phyloP scores from a whole-genome alignment of 2,797 vertebrate genomes.

The Heteromormyrus szaboi region DNA sequence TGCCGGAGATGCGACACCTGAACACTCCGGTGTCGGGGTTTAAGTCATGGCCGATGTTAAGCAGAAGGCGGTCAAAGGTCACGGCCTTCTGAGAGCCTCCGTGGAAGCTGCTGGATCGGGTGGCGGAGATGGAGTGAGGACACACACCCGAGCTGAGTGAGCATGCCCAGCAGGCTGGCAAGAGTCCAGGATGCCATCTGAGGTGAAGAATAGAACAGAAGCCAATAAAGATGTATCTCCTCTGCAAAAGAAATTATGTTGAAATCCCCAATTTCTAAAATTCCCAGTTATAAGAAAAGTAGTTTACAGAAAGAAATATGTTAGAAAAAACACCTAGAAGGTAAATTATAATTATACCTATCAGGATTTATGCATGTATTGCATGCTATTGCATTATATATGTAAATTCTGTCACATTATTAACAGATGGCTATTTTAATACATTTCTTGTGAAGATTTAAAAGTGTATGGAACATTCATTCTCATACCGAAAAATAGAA shows the following conservation, averaged over 20 bases:
- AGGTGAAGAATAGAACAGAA: constrained; percentile 7
- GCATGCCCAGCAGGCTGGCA: constrained; percentile 40
- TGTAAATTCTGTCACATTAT: neutral
- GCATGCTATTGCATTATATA: neutral
- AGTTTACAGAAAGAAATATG: neutral
- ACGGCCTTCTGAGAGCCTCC: constrained; percentile 58
- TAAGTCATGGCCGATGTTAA: constrained; percentile 67
- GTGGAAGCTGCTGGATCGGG: constrained; percentile 55
- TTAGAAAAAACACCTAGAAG: neutral
- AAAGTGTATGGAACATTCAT: neutral
- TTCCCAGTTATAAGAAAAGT: neutral
- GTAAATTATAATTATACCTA: neutral
- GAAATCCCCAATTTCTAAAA: neutral
- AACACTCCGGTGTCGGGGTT: constrained; percentile 61
- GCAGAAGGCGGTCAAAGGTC: constrained; percentile 65
- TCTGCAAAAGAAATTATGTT: neutral
- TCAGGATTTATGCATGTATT: neutral
- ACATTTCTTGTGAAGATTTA: neutral
- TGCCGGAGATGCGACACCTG: constrained; percentile 61
- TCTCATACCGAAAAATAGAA: neutral
- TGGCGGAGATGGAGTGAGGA: constrained; percentile 54
- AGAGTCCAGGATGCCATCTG: constrained; percentile 38
- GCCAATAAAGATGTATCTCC: neutral
- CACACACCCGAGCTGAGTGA: constrained; percentile 34
- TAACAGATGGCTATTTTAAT: neutral